Base-by-base conservation (phyloP, 2,797 vertebrate species). In the Protosalanx chinensis region DNA sequence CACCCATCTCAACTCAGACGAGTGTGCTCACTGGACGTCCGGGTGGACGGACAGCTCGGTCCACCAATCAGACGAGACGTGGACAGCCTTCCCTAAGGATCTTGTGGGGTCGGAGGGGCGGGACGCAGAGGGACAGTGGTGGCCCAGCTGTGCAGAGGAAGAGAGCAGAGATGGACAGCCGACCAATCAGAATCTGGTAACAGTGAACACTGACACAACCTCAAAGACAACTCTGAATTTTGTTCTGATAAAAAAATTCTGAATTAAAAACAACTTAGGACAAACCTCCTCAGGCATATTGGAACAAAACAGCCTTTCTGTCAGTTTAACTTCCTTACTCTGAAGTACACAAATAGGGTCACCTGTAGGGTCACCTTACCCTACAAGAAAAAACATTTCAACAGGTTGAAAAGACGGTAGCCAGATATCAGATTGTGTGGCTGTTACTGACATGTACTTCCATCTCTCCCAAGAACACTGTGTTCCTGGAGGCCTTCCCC, bases 81-180 rank as follows among this genome's bases (percentile, higher is more conserved):
- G 92, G 93, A 78, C 89, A 2, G 88, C 90, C 68, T 94, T 94
- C 76, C 82, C 87, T 75, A 88, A 83, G 78, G 86, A 89, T 6
- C 59, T 35, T 3, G 58, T 78, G 6, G 81, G 71, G 8, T 10
- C 12, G 6, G 70, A 53, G 4, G 59, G 70, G 23, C 62, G 37
- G 61, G 87, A 88, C 1, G 53, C 3, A 1, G 67, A 1, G 30
- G 89, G 82, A 46, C 87, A 86, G 74, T 93, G 91, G 91, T 93
- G 92, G 93, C 87, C 83, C 4, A 67, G 59, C 67, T 82, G 73
- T 3, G 81, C 87, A 0, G 68, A 73, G 75, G 87, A 90, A 75
- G 85, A 87, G 64, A 70, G 70, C 61, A 72, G 68, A 32, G 72
- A 78, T 35, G 13, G 70, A 32, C 70, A 65, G 10, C 66, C 69